phyloP scores from a whole-genome alignment of 2,113 vertebrate genomes.

The Pholis gunnellus region DNA sequence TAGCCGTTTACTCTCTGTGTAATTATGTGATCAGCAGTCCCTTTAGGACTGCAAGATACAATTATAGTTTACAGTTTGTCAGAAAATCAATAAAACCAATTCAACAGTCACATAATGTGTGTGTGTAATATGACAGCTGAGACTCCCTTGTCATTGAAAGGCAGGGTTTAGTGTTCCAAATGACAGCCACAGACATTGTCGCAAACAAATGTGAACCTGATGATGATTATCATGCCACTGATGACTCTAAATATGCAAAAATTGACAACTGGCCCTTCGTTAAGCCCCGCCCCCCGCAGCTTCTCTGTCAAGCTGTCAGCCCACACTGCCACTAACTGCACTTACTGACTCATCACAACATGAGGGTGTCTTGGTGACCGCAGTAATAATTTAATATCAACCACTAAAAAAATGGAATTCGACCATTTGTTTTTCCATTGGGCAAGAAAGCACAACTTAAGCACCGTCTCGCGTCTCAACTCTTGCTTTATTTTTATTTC shows the following conservation, averaged over 20 bases:
- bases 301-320: not conserved
- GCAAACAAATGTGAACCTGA: not conserved
- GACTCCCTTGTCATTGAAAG: constrained; percentile 30
- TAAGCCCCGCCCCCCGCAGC: not conserved
- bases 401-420: too few species aligned
- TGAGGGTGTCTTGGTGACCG: too few species aligned
- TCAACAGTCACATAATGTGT: constrained; percentile 43
- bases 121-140: constrained; percentile 48
- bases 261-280: not conserved
- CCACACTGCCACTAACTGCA: not conserved
- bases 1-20: constrained; percentile 4
- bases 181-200: constrained; percentile 7
- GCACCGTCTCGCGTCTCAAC: too few species aligned
- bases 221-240: not conserved
- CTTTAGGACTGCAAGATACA: constrained; percentile 27
- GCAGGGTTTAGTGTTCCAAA: constrained; percentile 12
- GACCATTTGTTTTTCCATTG: too few species aligned
- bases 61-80: constrained; percentile 54
- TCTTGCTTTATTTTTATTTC: too few species aligned
- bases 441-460: too few species aligned
- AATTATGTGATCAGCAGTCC: constrained; percentile 44
- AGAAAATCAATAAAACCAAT: constrained; percentile 68
- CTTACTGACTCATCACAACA: not conserved
- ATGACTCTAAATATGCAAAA: not conserved
- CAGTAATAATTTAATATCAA: too few species aligned